phyloP scores from a whole-genome alignment of 1,140 invertebrate species.

The Hypothenemus hampei region DNA sequence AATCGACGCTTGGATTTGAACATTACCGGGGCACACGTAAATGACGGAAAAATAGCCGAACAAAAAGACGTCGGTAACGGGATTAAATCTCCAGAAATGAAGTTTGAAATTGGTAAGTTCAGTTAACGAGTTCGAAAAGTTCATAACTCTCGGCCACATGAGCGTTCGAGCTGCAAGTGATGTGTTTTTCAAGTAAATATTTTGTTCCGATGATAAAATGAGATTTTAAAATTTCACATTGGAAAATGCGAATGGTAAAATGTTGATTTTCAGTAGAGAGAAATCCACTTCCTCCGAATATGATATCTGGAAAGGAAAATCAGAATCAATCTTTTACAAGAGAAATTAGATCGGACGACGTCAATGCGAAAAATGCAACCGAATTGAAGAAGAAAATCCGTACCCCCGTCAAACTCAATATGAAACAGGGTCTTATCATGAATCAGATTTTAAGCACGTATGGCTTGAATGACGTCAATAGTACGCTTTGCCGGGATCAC shows the following conservation, averaged over 20 bases:
- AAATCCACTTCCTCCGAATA: neutral
- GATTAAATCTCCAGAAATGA: conserved; percentile 8
- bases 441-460: conserved; percentile 35
- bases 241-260: neutral
- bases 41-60: conserved; percentile 6
- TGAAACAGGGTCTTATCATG: conserved; percentile 34
- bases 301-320: too few species aligned
- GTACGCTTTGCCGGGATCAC: conserved; percentile 32
- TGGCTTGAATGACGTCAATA: conserved; percentile 27
- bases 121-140: neutral
- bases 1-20: conserved; percentile 6
- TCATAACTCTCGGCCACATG: neutral
- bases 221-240: neutral
- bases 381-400: conserved; percentile 2
- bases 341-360: too few species aligned
- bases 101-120: conserved; percentile 11
- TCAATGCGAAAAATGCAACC: too few species aligned
- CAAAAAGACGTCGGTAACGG: conserved; percentile 1
- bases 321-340: too few species aligned
- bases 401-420: conserved; percentile 33
- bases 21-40: neutral
- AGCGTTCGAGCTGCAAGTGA: too few species aligned
- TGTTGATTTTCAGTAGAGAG: neutral
- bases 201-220: neutral
- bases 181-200: neutral